Evolutionary conservation across 2,888 invertebrate species (phyloP), one percentile per base, ranked within the genome.

Genomic region (Drosophila subsilvestris): DNA sequence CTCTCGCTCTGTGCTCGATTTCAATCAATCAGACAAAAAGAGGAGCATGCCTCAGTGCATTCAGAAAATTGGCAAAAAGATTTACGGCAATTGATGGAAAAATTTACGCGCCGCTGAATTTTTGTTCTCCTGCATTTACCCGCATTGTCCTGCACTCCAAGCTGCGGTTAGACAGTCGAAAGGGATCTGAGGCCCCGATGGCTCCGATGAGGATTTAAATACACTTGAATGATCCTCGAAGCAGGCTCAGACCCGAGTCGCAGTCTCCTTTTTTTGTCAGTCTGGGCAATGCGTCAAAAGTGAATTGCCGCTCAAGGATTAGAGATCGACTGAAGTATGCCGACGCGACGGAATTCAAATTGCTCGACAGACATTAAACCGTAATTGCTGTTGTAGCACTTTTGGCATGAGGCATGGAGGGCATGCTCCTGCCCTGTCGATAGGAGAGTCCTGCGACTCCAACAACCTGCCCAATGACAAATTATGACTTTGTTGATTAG

Each of bases 401-500:
- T 53, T 84, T 73, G 80, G 84, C 80, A 67, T 81, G 86, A 56
- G 79, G 70, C 63, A n/a, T 47, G 54, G 37, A 66, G 73, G 4
- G 22, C 75, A 57, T 80, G 78, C 65, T 70, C 59, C 22, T 22
- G 20, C 25, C 48, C 47, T 42, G 43, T 54, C 54, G 88, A 81
- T 87, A 82, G 86, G 78, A 76, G 63, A 78, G 67, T 63, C 44
- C 29, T 48, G 61, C 18, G 55, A 68, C 60, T 79, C 69, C 72
- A 78, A 78, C 77, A 76, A 75, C 74, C 76, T 79, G 76, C 73
- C 56, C 63, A 79, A 73, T 75, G 22, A 84, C 80, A 85, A 89
- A 81, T 90, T 90, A 89, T 89, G 79, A 73, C 76, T 69, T 68
- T 80, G 20, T 63, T 76, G 89, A 89, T 89, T 85, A 89, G 89